These are phyloP conservation scores for Urophycis tenuis DNA, from an alignment of 2,797 vertebrate genomes.

Conservation along the genomic window DNA sequence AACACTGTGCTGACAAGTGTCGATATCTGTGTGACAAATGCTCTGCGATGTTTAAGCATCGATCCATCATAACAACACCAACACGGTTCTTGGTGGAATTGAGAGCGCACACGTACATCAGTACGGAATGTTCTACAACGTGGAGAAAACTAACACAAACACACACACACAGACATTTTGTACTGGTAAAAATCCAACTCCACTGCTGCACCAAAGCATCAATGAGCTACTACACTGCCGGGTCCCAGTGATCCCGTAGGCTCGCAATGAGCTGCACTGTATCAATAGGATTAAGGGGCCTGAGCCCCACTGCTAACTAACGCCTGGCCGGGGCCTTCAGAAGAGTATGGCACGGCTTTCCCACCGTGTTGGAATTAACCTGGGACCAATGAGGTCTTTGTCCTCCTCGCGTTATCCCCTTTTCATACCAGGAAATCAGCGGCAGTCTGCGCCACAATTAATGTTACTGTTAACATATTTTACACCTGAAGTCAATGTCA, in stretches of 20 bases:
- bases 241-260: not conserved
- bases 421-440: not conserved
- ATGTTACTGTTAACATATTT: not conserved
- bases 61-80: not conserved
- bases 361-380: not conserved
- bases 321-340: not conserved
- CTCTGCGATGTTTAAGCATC: not conserved
- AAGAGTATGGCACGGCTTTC: not conserved
- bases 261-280: not conserved
- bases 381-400: not conserved
- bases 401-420: not conserved
- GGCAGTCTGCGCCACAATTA: not conserved
- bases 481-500: not conserved
- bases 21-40: constrained; percentile 7
- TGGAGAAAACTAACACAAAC: too few species aligned
- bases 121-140: not conserved
- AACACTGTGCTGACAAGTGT: constrained; percentile 12
- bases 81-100: not conserved
- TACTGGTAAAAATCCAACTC: not conserved
- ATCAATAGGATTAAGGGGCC: constrained; percentile 1
- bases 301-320: not conserved
- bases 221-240: not conserved
- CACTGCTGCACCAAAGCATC: not conserved
- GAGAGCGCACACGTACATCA: not conserved
- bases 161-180: not conserved